Percentiles rank a stretch among this genome's conserved stretches.
Conservation (phyloP, 2,888 invertebrate genomes). For the Drosophila ustulata region DNA sequence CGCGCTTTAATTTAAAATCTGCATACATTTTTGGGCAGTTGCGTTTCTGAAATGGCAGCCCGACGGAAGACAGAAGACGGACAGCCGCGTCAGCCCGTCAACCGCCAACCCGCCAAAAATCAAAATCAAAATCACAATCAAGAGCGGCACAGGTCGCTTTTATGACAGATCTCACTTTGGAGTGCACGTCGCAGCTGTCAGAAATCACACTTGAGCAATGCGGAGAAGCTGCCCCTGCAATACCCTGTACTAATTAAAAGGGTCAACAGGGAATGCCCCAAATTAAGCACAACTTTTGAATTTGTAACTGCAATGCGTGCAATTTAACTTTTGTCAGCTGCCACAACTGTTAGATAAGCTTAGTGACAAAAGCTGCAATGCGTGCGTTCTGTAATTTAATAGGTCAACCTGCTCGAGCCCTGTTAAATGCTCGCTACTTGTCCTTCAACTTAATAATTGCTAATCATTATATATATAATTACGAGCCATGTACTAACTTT, state of each 20-base stretch:
- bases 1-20: slow-evolving; percentile 76
- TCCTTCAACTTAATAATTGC: no score
- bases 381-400: not conserved
- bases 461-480: no score
- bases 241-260: slow-evolving; percentile 15
- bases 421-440: not conserved
- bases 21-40: slow-evolving; percentile 74
- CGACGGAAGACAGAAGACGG: slow-evolving; percentile 13
- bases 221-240: slow-evolving; percentile 54
- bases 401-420: no score
- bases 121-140: slow-evolving; percentile 61
- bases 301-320: no score
- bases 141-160: slow-evolving; percentile 70
- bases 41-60: slow-evolving; percentile 48
- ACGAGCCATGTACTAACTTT: not conserved
- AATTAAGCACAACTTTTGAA: not conserved
- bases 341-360: not conserved
- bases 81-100: slow-evolving; percentile 33
- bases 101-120: slow-evolving; percentile 57
- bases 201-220: slow-evolving; percentile 71
- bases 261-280: not conserved
- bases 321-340: not conserved
- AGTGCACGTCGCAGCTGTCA: slow-evolving; percentile 74
- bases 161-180: slow-evolving; percentile 79
- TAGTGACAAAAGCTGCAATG: not conserved